Conservation (phyloP, 1,140 invertebrate genomes). For the Ceratoteleas bidentatus region DNA sequence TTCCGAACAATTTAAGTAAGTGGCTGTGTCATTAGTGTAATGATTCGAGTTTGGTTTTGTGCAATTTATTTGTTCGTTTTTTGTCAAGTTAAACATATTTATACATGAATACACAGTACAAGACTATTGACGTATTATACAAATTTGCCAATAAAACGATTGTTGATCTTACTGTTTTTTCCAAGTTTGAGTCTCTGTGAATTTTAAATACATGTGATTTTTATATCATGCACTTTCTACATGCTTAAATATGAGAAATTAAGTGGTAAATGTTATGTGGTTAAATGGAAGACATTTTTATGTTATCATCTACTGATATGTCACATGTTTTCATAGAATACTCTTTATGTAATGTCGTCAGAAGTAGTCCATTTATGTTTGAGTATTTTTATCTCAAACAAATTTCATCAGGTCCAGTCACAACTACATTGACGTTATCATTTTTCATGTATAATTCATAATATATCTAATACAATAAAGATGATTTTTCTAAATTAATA, state of each 20-base stretch:
- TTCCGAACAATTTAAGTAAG: slow-evolving; percentile 57
- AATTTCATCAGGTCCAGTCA: neutral
- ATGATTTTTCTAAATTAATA: too few species aligned
- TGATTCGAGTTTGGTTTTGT: slow-evolving; percentile 6
- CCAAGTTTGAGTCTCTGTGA: slow-evolving; percentile 37
- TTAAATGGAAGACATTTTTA: too few species aligned
- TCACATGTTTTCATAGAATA: too few species aligned
- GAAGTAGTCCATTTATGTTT: slow-evolving; percentile 1
- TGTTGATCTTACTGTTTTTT: neutral
- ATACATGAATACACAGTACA: slow-evolving; percentile 6
- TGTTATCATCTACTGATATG: too few species aligned
- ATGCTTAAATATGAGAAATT: neutral
- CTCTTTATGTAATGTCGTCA: neutral
- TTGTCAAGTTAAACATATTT: too few species aligned
- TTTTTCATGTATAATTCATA: neutral
- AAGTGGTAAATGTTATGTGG: too few species aligned
- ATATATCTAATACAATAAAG: neutral
- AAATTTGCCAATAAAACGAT: neutral
- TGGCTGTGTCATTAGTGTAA: neutral
- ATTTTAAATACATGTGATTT: slow-evolving; percentile 40
- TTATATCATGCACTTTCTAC: slow-evolving; percentile 4
- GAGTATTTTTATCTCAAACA: neutral
- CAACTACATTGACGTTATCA: neutral
- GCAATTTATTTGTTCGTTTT: neutral
- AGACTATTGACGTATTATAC: slow-evolving; percentile 8